Percentiles rank a stretch among this genome's conserved stretches.
Evolutionary conservation across 2,888 invertebrate genomes (phyloP).

Genomic region (Phorcus lineatus): DNA sequence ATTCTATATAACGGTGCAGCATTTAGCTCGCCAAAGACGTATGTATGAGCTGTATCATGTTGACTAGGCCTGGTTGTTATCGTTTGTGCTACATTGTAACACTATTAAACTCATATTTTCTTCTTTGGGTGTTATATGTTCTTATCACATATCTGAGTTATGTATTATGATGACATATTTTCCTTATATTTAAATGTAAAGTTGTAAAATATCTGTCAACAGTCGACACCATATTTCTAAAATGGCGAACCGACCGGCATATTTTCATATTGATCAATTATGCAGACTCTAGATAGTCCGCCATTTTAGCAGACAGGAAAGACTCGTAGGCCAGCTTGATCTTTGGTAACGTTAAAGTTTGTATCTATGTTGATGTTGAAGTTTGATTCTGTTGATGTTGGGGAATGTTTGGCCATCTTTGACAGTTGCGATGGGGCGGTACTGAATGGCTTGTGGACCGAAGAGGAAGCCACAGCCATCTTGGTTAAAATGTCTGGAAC

Average conservation of each 20-base stretch:
- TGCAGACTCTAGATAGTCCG: constrained; percentile 27
- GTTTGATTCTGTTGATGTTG: too few species aligned
- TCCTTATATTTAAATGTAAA: too few species aligned
- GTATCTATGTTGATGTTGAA: not conserved
- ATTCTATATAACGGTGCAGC: too few species aligned
- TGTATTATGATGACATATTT: not conserved
- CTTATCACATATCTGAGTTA: too few species aligned
- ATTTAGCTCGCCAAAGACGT: too few species aligned
- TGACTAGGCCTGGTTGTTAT: too few species aligned
- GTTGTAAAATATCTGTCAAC: not conserved
- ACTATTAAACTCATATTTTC: not conserved
- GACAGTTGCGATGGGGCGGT: not conserved
- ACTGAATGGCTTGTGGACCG: not conserved
- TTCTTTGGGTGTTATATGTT: not conserved
- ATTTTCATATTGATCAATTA: constrained; percentile 31
- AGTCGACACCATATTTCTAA: constrained; percentile 22
- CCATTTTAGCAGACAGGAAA: constrained; percentile 19
- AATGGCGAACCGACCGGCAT: constrained; percentile 34
- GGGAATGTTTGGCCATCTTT: not conserved
- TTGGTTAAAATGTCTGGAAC: not conserved
- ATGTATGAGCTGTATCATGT: too few species aligned
- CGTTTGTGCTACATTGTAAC: not conserved
- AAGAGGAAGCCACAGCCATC: not conserved
- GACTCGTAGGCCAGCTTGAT: not conserved
- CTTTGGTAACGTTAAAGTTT: not conserved